Conservation (phyloP, 2,888 invertebrate genomes). For the Lottia scabra region DNA sequence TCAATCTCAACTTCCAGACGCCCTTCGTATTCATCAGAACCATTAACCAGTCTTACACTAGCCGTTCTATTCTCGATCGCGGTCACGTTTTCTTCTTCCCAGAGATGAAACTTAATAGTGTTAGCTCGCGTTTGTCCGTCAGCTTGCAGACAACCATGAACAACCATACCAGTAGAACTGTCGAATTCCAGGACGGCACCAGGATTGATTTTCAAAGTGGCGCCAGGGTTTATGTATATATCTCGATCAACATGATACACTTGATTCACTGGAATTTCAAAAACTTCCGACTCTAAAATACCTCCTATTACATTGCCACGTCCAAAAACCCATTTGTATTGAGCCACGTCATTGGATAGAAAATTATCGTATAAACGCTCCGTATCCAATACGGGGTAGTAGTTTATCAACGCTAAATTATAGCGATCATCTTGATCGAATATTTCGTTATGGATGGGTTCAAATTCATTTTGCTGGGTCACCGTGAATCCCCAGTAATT, state of each 20-base stretch:
- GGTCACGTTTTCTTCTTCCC: constrained; percentile 41
- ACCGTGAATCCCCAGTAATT: constrained; percentile 86
- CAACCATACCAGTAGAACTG: constrained; percentile 89
- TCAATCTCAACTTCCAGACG: constrained; percentile 82
- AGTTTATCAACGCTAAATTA: constrained; percentile 91
- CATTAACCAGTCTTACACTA: constrained; percentile 85
- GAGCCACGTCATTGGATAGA: constrained; percentile 83
- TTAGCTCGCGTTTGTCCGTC: constrained; percentile 50
- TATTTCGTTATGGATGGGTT: constrained; percentile 50
- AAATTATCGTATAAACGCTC: constrained; percentile 90
- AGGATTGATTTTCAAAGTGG: constrained; percentile 86
- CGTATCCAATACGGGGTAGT: constrained; percentile 89
- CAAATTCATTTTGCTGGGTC: constrained; percentile 33
- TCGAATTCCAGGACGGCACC: constrained; percentile 91
- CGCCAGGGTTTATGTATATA: constrained; percentile 93
- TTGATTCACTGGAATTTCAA: constrained; percentile 30
- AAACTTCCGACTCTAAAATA: constrained; percentile 41
- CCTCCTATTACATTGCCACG: constrained; percentile 63
- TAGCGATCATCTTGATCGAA: constrained; percentile 73
- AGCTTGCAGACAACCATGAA: constrained; percentile 87
- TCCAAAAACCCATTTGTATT: constrained; percentile 77
- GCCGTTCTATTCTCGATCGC: constrained; percentile 56
- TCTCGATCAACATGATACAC: constrained; percentile 90
- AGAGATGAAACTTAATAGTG: constrained; percentile 39
- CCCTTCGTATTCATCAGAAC: constrained; percentile 85